Evolutionary conservation across 2,888 invertebrate genomes (phyloP).

Genomic region (Pantelozetes paolii): DNA sequence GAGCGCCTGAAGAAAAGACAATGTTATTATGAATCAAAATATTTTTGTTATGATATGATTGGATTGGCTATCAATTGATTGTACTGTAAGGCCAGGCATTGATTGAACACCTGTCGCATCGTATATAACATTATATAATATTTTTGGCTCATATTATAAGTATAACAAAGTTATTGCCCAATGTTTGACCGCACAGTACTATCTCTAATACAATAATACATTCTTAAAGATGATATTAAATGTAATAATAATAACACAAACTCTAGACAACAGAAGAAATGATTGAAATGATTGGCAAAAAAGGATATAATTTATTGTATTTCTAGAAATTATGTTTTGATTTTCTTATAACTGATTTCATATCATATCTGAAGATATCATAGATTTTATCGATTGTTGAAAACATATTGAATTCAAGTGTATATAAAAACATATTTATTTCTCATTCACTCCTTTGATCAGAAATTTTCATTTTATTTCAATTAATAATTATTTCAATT

Average conservation of each 20-base stretch:
- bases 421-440: background rate
- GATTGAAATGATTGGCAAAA: too few relatives aligned
- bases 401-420: background rate
- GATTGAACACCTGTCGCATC: slow-evolving; percentile 32
- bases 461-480: background rate
- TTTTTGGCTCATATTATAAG: background rate
- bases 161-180: slow-evolving; percentile 15
- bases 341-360: background rate
- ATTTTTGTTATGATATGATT: slow-evolving; percentile 7
- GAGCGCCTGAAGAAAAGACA: too few relatives aligned
- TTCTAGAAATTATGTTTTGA: slow-evolving; percentile 3
- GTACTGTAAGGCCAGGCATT: background rate
- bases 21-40: background rate
- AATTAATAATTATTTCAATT: background rate
- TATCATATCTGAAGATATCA: background rate
- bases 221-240: slow-evolving; percentile 16
- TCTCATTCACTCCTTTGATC: background rate
- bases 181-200: background rate
- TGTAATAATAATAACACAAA: slow-evolving; percentile 8
- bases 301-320: slow-evolving; percentile 5
- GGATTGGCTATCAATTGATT: slow-evolving; percentile 22
- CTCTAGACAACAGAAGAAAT: background rate
- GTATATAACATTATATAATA: background rate
- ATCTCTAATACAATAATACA: background rate
- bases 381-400: background rate